Evolutionary conservation across 2,888 invertebrate species (phyloP), one percentile per base, ranked within the genome.

Genomic region (Hydropsyche betteni): DNA sequence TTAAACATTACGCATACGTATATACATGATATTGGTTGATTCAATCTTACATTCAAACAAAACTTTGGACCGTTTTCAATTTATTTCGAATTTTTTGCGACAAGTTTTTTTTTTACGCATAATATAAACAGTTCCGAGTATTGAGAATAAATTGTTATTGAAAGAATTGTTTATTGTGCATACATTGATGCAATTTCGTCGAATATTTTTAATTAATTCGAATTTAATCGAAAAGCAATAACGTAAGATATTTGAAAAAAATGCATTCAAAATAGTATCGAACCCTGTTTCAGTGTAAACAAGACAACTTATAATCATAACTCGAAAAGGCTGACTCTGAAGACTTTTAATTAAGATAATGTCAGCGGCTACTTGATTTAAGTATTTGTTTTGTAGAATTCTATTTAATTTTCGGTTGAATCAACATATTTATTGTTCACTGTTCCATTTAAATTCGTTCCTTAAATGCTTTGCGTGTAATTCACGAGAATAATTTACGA

Each of bases 281-380:
- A 44, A 10, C 44, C 16, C 16, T 55, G 16, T 64, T 12, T 64
- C 64, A 64, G 34, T 64, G 34, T 36, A 64, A 64, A 64, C 34
- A 64, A 36, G 34, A 12, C 16, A 6, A n/a, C 16, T 69, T 50
- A 50, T 14, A 69, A 44, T 51, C 51, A 69, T 69, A 69, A 69
- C 44, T 44, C 16, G 44, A 24, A 69, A 69, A 69, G 51, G 55
- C 55, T 5, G 14, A 14, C 55, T 44, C 69, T 69, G 69, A 50
- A 5, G 16, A 69, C 69, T 69, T 69, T 69, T 69, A 69, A 69
- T 69, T 69, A 69, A 69, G 69, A 69, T 69, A 69, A 69, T 44
- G 69, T 69, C 69, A 69, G 38, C 69, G 34, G 24, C 44, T 24
- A 50, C 50, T 68, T 69, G 69, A 69, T 69, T 69, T 69, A 50